Evolutionary conservation across 2,113 vertebrate genomes (phyloP).

Genomic region (Dromiciops gliroides): DNA sequence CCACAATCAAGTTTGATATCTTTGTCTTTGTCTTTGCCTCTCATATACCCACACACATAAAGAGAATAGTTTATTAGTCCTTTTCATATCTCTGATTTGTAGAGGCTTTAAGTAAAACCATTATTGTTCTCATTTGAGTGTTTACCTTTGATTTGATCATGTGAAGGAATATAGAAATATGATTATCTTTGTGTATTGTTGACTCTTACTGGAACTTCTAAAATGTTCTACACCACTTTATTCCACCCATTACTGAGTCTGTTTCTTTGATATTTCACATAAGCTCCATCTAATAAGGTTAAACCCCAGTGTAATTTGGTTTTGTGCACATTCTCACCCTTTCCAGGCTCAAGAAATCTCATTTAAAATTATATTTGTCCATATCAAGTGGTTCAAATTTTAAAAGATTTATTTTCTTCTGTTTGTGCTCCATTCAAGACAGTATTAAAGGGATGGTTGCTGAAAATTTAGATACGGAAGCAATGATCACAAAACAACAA

Average conservation of each 20-base stretch:
- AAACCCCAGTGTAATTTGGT: constrained; percentile 55
- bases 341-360: constrained; percentile 65
- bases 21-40: not conserved
- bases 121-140: not conserved
- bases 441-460: not conserved
- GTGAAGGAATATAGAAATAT: constrained; percentile 2
- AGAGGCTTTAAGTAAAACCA: not conserved
- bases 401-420: not conserved
- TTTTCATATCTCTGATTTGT: accelerated
- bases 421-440: not conserved
- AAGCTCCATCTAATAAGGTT: constrained; percentile 29
- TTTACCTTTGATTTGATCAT: constrained; percentile 25
- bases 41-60: not conserved
- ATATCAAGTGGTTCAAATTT: constrained; percentile 47
- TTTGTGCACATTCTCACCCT: constrained; percentile 43
- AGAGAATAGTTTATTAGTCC: not conserved
- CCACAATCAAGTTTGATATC: not conserved
- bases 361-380: constrained; percentile 71
- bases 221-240: constrained; percentile 56
- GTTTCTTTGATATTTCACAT: constrained; percentile 42
- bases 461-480: not conserved
- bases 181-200: constrained; percentile 5
- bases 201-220: constrained; percentile 27
- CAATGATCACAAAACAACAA: too few species aligned
- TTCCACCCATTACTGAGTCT: constrained; percentile 46